These are phyloP conservation scores for Linnaemya tessellans DNA, from an alignment of 2,888 invertebrate species.

Conservation along the genomic window DNA sequence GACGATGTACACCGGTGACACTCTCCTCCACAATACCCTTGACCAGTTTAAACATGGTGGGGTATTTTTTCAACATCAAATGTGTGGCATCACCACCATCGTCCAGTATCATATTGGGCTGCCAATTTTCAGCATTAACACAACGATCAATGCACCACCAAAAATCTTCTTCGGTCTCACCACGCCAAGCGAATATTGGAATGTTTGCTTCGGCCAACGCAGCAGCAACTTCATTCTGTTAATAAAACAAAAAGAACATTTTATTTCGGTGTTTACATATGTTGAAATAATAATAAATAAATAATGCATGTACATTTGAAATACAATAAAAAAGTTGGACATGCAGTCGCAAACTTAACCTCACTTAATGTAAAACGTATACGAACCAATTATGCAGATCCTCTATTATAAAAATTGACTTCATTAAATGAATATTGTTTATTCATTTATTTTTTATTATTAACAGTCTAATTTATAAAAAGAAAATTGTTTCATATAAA, in stretches of 20 bases:
- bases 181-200: conserved; percentile 97
- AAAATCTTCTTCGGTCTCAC: conserved; percentile 98
- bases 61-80: conserved; percentile 97
- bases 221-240: conserved; percentile 97
- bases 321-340: no score
- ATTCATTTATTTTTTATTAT: no score
- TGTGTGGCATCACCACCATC: conserved; percentile 99
- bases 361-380: no score
- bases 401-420: no score
- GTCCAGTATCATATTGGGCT: conserved; percentile 98
- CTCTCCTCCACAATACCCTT: conserved; percentile 99
- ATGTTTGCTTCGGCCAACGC: conserved; percentile 95
- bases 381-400: no score
- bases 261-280: no score
- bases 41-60: conserved; percentile 95
- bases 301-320: no score
- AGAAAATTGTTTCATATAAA: no score
- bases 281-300: no score
- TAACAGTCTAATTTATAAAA: no score
- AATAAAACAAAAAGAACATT: conserved; percentile 62
- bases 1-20: conserved; percentile 98
- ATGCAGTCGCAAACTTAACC: no score
- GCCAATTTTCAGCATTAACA: conserved; percentile 95
- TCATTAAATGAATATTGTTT: no score
- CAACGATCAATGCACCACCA: conserved; percentile 99